Percentiles rank a stretch among this genome's conserved stretches.
Conservation (phyloP, 1,140 invertebrate genomes). For the Aethina tumida region DNA sequence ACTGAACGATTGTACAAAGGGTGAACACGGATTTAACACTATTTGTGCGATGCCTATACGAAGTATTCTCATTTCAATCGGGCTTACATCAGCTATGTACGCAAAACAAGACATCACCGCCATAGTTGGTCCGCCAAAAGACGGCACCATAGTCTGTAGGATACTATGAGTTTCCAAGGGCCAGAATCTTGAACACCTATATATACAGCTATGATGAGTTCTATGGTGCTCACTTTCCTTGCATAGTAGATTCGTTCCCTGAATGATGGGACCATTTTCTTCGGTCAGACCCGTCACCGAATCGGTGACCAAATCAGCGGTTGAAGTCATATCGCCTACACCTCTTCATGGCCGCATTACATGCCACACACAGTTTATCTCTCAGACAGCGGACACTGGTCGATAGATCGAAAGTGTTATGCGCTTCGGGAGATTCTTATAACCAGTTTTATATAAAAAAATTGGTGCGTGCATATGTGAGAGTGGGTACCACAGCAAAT, state of each 20-base stretch:
- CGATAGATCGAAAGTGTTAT: no score
- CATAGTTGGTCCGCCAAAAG: constrained; percentile 44
- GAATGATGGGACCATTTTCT: constrained; percentile 15
- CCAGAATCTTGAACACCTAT: no score
- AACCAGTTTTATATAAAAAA: no score
- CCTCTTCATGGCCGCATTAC: no score
- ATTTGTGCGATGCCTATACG: constrained; percentile 44
- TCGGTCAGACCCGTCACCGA: constrained; percentile 19
- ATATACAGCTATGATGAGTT: constrained; percentile 29
- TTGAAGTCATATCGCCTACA: constrained; percentile 25
- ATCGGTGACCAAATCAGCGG: constrained; percentile 28
- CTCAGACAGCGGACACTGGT: no score
- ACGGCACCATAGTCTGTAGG: constrained; percentile 43
- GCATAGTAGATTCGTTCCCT: constrained; percentile 21
- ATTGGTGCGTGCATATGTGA: no score
- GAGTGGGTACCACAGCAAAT: no score
- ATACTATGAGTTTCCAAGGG: constrained; percentile 44
- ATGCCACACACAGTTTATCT: no score
- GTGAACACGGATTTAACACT: constrained; percentile 33
- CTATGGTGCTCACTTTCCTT: constrained; percentile 30
- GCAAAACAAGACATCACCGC: constrained; percentile 46
- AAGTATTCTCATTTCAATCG: constrained; percentile 42
- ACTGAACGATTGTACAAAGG: constrained; percentile 26
- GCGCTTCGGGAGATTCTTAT: no score
- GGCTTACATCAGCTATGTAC: constrained; percentile 47